A percentile compares a stretch with the other conserved stretches of the same genome.
Evolutionary conservation across 2,888 invertebrate genomes (phyloP).

Genomic region (Parasteatoda lunata): DNA sequence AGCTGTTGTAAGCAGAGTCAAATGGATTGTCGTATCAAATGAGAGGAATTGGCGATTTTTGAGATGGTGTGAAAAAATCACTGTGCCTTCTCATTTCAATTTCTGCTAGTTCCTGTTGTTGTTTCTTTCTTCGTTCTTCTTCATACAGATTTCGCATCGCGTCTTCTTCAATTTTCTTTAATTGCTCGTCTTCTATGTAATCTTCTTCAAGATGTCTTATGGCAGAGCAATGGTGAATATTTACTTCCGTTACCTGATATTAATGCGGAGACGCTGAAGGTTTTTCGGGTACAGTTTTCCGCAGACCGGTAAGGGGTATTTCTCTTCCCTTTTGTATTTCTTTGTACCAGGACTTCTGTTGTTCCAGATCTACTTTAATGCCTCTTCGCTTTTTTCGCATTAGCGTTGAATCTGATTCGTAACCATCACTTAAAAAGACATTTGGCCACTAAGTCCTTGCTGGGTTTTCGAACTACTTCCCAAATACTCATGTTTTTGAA

Average conservation of each 20-base stretch:
- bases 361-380: slow-evolving; percentile 71
- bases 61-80: slow-evolving; percentile 93
- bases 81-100: slow-evolving; percentile 94
- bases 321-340: slow-evolving; percentile 94
- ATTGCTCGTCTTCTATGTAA: slow-evolving; percentile 86
- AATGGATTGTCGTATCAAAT: slow-evolving; percentile 92
- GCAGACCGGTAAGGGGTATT: slow-evolving; percentile 92
- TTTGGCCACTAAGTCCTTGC: slow-evolving; percentile 40
- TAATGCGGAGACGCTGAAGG: slow-evolving; percentile 86
- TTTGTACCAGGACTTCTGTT: slow-evolving; percentile 90
- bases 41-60: slow-evolving; percentile 92
- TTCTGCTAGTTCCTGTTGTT: slow-evolving; percentile 92
- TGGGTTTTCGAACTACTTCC: slow-evolving; percentile 50
- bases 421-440: slow-evolving; percentile 83
- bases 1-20: slow-evolving; percentile 78
- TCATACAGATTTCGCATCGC: slow-evolving; percentile 79
- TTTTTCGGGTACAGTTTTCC: slow-evolving; percentile 90
- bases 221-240: slow-evolving; percentile 93
- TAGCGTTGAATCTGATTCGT: slow-evolving; percentile 89
- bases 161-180: slow-evolving; percentile 89
- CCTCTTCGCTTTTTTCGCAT: slow-evolving; percentile 62
- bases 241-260: slow-evolving; percentile 93
- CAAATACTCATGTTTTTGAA: slow-evolving; percentile 58
- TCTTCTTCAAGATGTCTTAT: slow-evolving; percentile 88
- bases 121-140: slow-evolving; percentile 90